Base-by-base conservation (phyloP, 2,888 invertebrate species). In the Dolichopus griseipennis region DNA sequence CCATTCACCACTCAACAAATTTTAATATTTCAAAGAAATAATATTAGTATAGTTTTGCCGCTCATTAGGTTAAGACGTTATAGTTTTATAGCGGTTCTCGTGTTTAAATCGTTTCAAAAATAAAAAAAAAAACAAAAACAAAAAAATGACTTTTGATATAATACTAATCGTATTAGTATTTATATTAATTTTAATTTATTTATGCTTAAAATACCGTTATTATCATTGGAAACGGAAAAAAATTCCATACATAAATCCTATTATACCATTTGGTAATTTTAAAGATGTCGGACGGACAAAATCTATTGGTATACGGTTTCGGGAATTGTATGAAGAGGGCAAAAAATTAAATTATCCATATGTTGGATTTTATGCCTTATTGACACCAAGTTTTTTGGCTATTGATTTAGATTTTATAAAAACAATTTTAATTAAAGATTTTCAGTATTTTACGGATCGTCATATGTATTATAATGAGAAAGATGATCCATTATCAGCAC, bases 341-440 rank as follows among this genome's bases (percentile, higher is more conserved):
- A 64, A 64, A 34, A n/a, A 33, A 34, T n/a, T 33, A 20, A 33
- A 64, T 18, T 64, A 73, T 9, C 73, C 74, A 0, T 76, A 77
- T 68, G 76, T 74, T 0, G 77, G 78, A 9, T 75, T 76, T 67
- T 79, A 76, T 65, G 72, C 79, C 12, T 74, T 76, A 1, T 41
- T 78, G 33, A 72, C 73, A 0, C 75, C 74, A 0, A 74, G 73
- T 0, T 73, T 74, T 0, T 64, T 79, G 1, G 66, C 76, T 1
- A 71, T 77, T 61, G 78, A 78, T 63, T 72, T 81, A 33, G 80
- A 82, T 8, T 69, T 81, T 20, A 75, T 81, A 1, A 79, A 78
- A 68, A 68, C 71, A 21, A 73, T 82, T 18, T 67, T 82, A 62
- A 77, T 81, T 6, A 80, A 79, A 69, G 82, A 83, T 70, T 83